Evolutionary conservation across 2,113 vertebrate genomes (phyloP).

Genomic region (Proteles cristata): DNA sequence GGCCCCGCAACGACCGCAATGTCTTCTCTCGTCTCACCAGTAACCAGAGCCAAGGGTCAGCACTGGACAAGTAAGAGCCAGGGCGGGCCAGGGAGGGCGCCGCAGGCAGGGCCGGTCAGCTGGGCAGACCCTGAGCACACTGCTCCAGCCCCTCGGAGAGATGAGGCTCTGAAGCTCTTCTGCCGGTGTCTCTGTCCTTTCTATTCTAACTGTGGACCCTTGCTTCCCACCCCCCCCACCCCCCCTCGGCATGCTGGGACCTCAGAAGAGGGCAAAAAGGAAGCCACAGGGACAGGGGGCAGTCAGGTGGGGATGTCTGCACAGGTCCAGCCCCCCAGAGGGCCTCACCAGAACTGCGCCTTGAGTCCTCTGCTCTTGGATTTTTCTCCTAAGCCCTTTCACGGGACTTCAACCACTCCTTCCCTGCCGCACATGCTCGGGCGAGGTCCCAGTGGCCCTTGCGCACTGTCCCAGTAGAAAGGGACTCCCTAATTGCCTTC

Average conservation of each 20-base stretch:
- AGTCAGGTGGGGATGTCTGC: not conserved
- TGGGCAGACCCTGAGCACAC: fast-evolving
- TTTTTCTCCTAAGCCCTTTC: not conserved
- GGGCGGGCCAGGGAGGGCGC: not conserved
- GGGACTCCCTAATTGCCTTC: not conserved
- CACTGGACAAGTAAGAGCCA: conserved; percentile 96
- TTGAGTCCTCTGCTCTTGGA: not conserved
- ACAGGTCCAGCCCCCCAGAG: not conserved
- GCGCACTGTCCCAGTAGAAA: not conserved
- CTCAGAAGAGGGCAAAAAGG: conserved; percentile 37
- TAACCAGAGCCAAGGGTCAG: conserved; percentile 95
- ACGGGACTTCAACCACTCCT: not conserved
- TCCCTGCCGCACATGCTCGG: fast-evolving
- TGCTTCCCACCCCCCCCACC: not conserved
- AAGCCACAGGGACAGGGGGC: not conserved
- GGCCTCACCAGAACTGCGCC: no score
- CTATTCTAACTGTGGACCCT: not conserved
- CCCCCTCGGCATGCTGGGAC: not conserved
- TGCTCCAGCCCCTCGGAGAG: not conserved
- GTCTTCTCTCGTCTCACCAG: conserved; percentile 98
- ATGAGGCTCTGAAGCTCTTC: not conserved
- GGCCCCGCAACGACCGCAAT: conserved; percentile 96
- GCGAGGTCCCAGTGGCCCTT: fast-evolving
- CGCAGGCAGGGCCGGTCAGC: not conserved
- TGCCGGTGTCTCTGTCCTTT: no score